Percentiles rank a stretch among this genome's conserved stretches.
Conservation (phyloP, 2,113 vertebrate species). For the Larimichthys polyactis region DNA sequence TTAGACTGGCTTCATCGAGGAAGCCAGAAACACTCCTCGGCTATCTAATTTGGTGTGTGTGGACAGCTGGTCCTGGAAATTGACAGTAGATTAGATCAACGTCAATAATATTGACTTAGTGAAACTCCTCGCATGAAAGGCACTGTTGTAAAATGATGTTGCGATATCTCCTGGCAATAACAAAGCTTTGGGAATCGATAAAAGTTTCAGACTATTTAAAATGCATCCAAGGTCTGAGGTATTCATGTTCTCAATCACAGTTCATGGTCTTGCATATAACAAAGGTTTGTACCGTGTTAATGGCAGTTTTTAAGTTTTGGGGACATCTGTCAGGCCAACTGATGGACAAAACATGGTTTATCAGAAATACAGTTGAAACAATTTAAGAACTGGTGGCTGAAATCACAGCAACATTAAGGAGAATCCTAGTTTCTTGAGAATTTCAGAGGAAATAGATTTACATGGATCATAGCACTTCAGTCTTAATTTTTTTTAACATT, state of each 20-base stretch:
- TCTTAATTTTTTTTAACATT: too few species aligned
- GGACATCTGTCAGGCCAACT: not conserved
- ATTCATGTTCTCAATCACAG: not conserved
- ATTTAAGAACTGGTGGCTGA: too few species aligned
- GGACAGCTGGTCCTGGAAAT: conserved; percentile 44
- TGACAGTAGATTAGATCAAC: conserved; percentile 23
- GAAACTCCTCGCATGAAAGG: not conserved
- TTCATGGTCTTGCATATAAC: not conserved
- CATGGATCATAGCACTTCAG: too few species aligned
- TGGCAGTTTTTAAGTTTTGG: too few species aligned
- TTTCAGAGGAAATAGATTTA: too few species aligned
- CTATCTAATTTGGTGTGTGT: not conserved
- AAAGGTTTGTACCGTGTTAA: not conserved
- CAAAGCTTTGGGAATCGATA: conserved; percentile 2
- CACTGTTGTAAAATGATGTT: conserved; percentile 7
- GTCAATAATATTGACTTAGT: conserved; percentile 49
- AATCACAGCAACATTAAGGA: too few species aligned
- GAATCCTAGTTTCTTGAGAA: too few species aligned
- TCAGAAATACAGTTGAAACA: not conserved
- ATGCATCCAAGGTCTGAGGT: too few species aligned
- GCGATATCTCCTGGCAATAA: not conserved
- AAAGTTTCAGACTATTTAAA: not conserved
- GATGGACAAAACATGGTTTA: not conserved
- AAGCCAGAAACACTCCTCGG: conserved; percentile 1
- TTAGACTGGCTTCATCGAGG: not conserved